A percentile compares a stretch with the other conserved stretches of the same genome.
Conservation (phyloP, 2,797 vertebrate species). For the Knipowitschia caucasica region DNA sequence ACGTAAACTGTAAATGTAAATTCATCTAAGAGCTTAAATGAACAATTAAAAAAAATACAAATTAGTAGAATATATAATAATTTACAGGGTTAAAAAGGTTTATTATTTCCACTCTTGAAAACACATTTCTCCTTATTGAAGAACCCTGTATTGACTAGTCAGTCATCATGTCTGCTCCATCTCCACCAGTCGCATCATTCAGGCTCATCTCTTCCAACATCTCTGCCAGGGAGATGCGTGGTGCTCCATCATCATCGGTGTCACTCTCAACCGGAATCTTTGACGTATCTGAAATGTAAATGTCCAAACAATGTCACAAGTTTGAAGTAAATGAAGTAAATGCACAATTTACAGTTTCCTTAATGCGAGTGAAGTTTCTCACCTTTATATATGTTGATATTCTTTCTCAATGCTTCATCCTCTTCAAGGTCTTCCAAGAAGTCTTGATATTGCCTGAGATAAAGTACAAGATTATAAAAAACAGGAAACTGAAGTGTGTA, state of each 20-base stretch:
- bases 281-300: slow-evolving; percentile 72
- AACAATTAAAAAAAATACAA: no score
- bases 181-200: slow-evolving; percentile 87
- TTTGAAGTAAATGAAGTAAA: no score
- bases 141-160: slow-evolving; percentile 37
- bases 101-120: not conserved
- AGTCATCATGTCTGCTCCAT: slow-evolving; percentile 91
- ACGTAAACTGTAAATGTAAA: not conserved
- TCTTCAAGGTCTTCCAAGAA: slow-evolving; percentile 98
- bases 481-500: no score
- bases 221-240: slow-evolving; percentile 87
- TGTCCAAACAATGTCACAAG: not conserved
- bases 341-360: no score
- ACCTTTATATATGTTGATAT: slow-evolving; percentile 96
- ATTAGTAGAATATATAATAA: not conserved
- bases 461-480: slow-evolving; percentile 8
- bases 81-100: slow-evolving; percentile 3
- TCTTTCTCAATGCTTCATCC: slow-evolving; percentile 92
- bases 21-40: no score
- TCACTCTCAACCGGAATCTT: slow-evolving; percentile 90
- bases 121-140: slow-evolving; percentile 7
- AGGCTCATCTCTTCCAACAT: slow-evolving; percentile 97
- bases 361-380: slow-evolving; percentile 37
- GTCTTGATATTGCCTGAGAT: slow-evolving; percentile 90
- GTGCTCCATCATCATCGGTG: slow-evolving; percentile 91